Percentiles rank a stretch among this genome's conserved stretches.
Evolutionary conservation across 2,797 vertebrate genomes (phyloP).

Genomic region (Vespertilio murinus): DNA sequence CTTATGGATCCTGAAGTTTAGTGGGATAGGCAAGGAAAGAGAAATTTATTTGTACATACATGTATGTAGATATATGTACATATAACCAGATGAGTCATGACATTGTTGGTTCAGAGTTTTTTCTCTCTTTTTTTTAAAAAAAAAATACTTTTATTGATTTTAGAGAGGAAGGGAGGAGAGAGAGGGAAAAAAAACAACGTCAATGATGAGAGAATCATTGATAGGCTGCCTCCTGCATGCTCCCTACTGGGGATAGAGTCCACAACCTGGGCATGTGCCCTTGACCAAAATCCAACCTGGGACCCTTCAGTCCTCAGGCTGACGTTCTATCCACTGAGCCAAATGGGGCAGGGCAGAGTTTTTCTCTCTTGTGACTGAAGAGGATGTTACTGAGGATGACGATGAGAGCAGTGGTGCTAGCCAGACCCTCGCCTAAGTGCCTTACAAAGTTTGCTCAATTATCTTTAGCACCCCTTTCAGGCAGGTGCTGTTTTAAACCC

Average conservation of each 20-base stretch:
- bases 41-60: too few relatives aligned
- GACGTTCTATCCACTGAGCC: not conserved
- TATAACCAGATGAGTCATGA: not conserved
- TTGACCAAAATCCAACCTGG: not conserved
- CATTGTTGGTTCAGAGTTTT: not conserved
- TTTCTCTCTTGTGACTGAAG: not conserved
- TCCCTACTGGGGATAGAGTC: not conserved
- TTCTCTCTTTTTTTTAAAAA: too few relatives aligned
- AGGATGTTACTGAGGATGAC: not conserved
- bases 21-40: not conserved
- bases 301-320: not conserved
- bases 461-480: not conserved
- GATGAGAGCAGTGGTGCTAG: not conserved
- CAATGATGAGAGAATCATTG: not conserved
- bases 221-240: not conserved
- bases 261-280: not conserved
- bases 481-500: not conserved
- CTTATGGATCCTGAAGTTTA: not conserved
- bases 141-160: too few relatives aligned
- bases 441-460: not conserved
- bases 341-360: rapidly evolving
- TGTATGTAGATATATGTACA: too few relatives aligned
- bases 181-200: not conserved
- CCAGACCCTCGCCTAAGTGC: not conserved
- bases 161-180: not conserved